Conservation (phyloP, 2,888 invertebrate genomes). For the Gortyna flavago region DNA sequence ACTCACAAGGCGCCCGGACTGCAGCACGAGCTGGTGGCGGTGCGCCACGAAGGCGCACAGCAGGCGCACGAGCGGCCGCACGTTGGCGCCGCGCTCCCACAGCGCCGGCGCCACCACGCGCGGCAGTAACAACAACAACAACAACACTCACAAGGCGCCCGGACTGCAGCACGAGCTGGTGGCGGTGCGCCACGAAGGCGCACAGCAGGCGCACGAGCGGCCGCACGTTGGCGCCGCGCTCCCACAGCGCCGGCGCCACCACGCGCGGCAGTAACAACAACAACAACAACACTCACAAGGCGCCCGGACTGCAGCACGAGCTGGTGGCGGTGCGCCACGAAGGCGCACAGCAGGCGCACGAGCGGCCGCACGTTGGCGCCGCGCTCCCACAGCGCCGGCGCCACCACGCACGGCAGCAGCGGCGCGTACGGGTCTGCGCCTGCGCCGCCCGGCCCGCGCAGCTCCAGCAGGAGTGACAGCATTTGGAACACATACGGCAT, state of each 20-base stretch:
- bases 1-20: slow-evolving; percentile 92
- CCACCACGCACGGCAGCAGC: slow-evolving; percentile 96
- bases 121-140: too few species aligned
- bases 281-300: slow-evolving; percentile 89
- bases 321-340: slow-evolving; percentile 89
- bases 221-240: slow-evolving; percentile 97
- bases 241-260: slow-evolving; percentile 97
- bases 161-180: slow-evolving; percentile 82
- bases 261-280: too few species aligned
- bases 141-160: slow-evolving; percentile 92
- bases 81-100: slow-evolving; percentile 98
- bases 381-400: slow-evolving; percentile 98
- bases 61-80: slow-evolving; percentile 97
- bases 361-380: slow-evolving; percentile 98
- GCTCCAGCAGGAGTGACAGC: slow-evolving; percentile 96
- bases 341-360: slow-evolving; percentile 97
- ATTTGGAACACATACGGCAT: slow-evolving; percentile 99
- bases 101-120: slow-evolving; percentile 96
- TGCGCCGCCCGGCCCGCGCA: slow-evolving; percentile 85
- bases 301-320: slow-evolving; percentile 90
- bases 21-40: slow-evolving; percentile 62
- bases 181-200: slow-evolving; percentile 92
- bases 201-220: slow-evolving; percentile 97
- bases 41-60: slow-evolving; percentile 94
- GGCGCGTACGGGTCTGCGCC: slow-evolving; percentile 95